These are phyloP conservation scores for Tillus elongatus DNA, from an alignment of 2,888 invertebrate genomes.

Conservation along the genomic window DNA sequence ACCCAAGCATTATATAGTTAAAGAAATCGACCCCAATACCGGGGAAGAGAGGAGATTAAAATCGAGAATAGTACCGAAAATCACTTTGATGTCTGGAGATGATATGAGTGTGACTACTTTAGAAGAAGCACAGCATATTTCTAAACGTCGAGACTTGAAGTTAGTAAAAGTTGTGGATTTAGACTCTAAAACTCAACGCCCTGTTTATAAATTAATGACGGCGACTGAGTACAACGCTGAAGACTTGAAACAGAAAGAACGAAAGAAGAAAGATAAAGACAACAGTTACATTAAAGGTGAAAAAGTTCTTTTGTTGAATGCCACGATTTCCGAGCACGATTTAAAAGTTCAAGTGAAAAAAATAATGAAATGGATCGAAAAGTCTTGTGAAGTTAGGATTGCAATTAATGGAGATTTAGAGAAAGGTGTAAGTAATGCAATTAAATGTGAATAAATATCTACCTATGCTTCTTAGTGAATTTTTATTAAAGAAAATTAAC, in stretches of 20 bases:
- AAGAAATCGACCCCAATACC: not conserved
- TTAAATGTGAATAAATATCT: no score
- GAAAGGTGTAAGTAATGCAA: conserved; percentile 34
- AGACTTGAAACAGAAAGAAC: conserved; percentile 48
- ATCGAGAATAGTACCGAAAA: conserved; percentile 44
- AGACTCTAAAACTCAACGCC: conserved; percentile 57
- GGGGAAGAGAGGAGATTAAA: conserved; percentile 19
- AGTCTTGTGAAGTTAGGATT: conserved; percentile 55
- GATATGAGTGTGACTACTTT: conserved; percentile 54
- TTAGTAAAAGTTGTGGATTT: conserved; percentile 59
- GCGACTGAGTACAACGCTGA: conserved; percentile 55
- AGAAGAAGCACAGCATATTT: conserved; percentile 61
- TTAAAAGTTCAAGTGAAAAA: conserved; percentile 55
- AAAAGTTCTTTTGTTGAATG: conserved; percentile 54
- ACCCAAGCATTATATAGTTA: not conserved
- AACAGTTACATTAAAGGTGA: conserved; percentile 47
- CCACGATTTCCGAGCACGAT: conserved; percentile 58
- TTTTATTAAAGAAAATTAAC: no score
- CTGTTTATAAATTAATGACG: conserved; percentile 61
- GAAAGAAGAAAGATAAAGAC: conserved; percentile 42
- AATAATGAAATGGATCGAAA: conserved; percentile 56
- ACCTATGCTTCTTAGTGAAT: no score
- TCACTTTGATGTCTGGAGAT: conserved; percentile 52
- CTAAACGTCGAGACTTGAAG: conserved; percentile 57
- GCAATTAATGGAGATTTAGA: conserved; percentile 47